A percentile compares a stretch with the other conserved stretches of the same genome.
These are phyloP conservation scores for Apteryx mantelli DNA, from an alignment of 2,113 vertebrate genomes.

Conservation along the genomic window DNA sequence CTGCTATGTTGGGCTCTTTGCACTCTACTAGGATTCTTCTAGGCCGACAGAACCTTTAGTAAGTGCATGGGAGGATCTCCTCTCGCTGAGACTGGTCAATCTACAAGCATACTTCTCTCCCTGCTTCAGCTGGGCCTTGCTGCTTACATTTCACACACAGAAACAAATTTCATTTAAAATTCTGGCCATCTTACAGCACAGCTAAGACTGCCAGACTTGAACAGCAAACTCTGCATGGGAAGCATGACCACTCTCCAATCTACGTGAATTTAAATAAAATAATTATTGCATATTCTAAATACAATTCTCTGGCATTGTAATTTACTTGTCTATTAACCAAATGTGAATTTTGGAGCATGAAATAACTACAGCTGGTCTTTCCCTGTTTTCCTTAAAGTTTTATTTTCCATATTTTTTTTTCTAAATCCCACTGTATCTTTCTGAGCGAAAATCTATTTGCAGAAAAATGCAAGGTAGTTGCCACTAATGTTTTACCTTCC, in stretches of 20 bases:
- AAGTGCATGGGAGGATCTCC: background rate
- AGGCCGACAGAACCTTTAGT: background rate
- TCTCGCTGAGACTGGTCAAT: background rate
- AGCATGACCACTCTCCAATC: background rate
- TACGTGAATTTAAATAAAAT: background rate
- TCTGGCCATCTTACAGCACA: background rate
- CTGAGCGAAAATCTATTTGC: background rate
- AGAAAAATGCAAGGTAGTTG: background rate
- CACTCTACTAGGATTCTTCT: background rate
- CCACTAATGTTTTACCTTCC: conserved; percentile 15
- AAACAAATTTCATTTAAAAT: background rate
- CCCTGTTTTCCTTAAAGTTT: background rate
- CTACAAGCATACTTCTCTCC: background rate
- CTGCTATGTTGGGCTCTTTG: background rate
- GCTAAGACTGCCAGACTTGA: background rate
- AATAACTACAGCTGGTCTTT: background rate
- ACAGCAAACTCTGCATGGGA: background rate
- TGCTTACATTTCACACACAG: background rate
- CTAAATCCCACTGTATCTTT: background rate
- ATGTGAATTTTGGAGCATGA: background rate
- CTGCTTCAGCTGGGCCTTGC: background rate
- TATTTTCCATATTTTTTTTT: background rate
- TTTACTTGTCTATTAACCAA: background rate
- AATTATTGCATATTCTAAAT: background rate
- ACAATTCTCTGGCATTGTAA: background rate